A percentile compares a stretch with the other conserved stretches of the same genome.
phyloP scores from a whole-genome alignment of 2,888 invertebrate genomes.

The Cephus pulcher region DNA sequence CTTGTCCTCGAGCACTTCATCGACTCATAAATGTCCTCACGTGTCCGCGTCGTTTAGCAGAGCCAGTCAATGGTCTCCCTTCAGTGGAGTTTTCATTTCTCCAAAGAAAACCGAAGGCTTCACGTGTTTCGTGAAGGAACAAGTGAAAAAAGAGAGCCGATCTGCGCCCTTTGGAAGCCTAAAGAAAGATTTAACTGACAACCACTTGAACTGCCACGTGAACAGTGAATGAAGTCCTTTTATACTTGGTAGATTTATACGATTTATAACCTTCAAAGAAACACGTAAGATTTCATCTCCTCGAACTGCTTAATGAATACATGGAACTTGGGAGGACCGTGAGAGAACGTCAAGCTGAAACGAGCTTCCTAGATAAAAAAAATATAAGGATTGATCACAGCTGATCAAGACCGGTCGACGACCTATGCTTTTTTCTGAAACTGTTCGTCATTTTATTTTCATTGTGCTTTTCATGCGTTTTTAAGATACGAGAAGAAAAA shows the following conservation, averaged over 20 bases:
- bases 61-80: background rate
- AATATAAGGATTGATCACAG: background rate
- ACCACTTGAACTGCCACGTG: background rate
- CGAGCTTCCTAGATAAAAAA: background rate
- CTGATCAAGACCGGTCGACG: background rate
- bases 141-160: background rate
- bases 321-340: background rate
- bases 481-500: background rate
- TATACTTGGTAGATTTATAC: background rate
- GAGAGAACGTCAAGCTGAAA: background rate
- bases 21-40: background rate
- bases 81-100: background rate
- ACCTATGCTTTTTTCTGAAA: background rate
- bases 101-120: background rate
- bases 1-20: background rate
- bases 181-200: background rate
- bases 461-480: background rate
- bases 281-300: background rate
- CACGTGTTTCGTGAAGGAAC: background rate
- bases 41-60: background rate
- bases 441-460: background rate
- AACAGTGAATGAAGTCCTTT: background rate
- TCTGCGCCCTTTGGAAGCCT: background rate
- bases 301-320: background rate
- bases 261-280: background rate